A percentile compares a stretch with the other conserved stretches of the same genome.
Evolutionary conservation across 2,797 vertebrate species (phyloP).

Genomic region (Vireo griseus): DNA sequence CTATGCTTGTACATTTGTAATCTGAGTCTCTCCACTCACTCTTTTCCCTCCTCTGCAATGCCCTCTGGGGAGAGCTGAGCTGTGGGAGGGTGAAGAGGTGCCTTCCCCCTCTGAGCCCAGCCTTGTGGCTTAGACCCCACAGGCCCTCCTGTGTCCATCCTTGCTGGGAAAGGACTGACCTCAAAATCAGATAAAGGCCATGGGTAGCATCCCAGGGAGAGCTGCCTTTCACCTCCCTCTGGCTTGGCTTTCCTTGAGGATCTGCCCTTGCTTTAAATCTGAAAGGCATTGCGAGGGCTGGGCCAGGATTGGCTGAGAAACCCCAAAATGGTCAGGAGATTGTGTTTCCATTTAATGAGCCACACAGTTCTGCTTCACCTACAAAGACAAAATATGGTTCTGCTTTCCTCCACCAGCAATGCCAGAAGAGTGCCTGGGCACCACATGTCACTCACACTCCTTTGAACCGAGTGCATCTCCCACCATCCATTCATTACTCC

Average conservation of each 20-base stretch:
- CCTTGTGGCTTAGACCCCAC: accelerated
- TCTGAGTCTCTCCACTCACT: not conserved
- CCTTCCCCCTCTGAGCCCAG: not conserved
- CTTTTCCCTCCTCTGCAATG: not conserved
- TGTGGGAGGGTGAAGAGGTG: accelerated
- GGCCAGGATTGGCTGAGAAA: not conserved
- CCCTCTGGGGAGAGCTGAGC: not conserved
- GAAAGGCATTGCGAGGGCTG: not conserved
- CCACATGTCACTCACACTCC: accelerated
- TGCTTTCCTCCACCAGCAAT: accelerated
- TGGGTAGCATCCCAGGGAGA: not conserved
- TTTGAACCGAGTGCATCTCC: not conserved
- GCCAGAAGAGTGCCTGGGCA: accelerated
- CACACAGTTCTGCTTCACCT: not conserved
- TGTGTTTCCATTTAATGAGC: not conserved
- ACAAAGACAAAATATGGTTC: not conserved
- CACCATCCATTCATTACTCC: not conserved
- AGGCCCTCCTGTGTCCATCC: not conserved
- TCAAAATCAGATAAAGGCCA: not conserved
- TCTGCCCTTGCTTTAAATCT: not conserved
- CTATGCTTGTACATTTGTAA: conserved; percentile 47
- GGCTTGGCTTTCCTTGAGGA: accelerated
- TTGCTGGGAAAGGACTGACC: not conserved
- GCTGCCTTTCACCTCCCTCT: not conserved
- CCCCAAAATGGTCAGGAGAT: not conserved